Base-by-base conservation (phyloP, 2,113 vertebrate genomes). In the Trichomycterus rosablanca region DNA sequence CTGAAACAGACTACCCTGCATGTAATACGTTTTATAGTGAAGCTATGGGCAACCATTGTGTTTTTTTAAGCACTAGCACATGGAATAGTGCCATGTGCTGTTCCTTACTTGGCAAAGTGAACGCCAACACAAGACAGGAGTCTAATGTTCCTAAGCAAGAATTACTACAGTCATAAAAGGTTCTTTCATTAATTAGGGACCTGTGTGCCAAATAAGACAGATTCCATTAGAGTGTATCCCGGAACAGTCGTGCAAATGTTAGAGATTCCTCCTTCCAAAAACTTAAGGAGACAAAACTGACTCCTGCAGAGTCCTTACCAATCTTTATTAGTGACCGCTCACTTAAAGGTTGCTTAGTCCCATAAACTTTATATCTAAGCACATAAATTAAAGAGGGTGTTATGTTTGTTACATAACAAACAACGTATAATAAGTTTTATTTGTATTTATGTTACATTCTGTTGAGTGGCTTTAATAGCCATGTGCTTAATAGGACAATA, bases 171-270 rank as follows among this genome's bases (percentile, higher is more conserved):
- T 46, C 52, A 44, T 66, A 64, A 74, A 74, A 67, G 34, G 4
- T 28, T 26, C 34, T 51, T 28, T 9, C 51, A 66, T 74, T 70
- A 56, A 69, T 75, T 66, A 44, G 55, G 26, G 30, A 66, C 30
- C 53, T 32, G 20, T 40, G 42, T 44, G 22, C 26, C 34, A 40
- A 64, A 49, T n/a, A 53, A 26, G 52, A 59, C 37, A 64, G 59
- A 73, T 74, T 71, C 54, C 52, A 14, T 30, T 59, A 45, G 68
- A 24, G n/a, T n/a, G 59, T 75, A 67, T 76, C 70, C 74, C 74
- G 59, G 70, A 65, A 49, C 49, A 45, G 22, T 37, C 8, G 19
- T 26, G 16, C 28, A 60, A 68, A 72, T 46, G 30, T 69, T 66
- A 53, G 58, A 35, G 44, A 52, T 55, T 50, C 30, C 28, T 30